Evolutionary conservation across 2,888 invertebrate species (phyloP), one percentile per base, ranked within the genome.

Genomic region (Eupsilia transversa): DNA sequence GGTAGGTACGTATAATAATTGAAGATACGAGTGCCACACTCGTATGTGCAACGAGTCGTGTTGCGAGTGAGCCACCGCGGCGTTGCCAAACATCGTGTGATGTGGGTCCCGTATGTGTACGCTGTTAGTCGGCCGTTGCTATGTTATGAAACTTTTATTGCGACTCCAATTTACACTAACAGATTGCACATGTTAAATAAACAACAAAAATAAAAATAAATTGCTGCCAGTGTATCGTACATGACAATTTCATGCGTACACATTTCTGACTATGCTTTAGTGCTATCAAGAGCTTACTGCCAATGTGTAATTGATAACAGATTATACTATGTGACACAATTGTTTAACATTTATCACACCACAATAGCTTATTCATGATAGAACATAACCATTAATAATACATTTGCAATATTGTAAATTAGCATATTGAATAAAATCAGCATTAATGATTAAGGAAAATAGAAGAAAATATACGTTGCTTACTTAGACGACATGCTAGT

Each of bases 81-180:
- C 94, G 94, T 95, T 95, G 94, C 94, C 95, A 94, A 92, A 92
- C 93, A 84, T 89, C 90, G 81, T 86, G 82, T 86, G 86, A 91
- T 90, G 88, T 89, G 87, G 90, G 90, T 89, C 89, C 92, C 90
- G 89, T 89, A 88, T 87, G 81, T 84, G 84, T 87, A 85, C 77
- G 82, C 74, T 86, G 86, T 86, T 87, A 88, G 87, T 82, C 78
- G 82, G 86, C 87, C 77, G 89, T 91, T 91, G 89, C 87, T 88
- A 89, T 90, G 89, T 90, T 91, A 89, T 88, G 88, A 91, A 90
- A 88, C 85, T 72, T 86, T 87, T 86, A 86, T 87, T 87, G 86
- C 81, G 67, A 82, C 71, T 86, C 72, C 78, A 72, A 80, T 84
- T 78, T 79, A 75, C 74, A 75, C 65, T 79, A 77, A 71, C 71